phyloP scores from a whole-genome alignment of 2,888 invertebrate genomes.

The Leptopilina drosophilae region DNA sequence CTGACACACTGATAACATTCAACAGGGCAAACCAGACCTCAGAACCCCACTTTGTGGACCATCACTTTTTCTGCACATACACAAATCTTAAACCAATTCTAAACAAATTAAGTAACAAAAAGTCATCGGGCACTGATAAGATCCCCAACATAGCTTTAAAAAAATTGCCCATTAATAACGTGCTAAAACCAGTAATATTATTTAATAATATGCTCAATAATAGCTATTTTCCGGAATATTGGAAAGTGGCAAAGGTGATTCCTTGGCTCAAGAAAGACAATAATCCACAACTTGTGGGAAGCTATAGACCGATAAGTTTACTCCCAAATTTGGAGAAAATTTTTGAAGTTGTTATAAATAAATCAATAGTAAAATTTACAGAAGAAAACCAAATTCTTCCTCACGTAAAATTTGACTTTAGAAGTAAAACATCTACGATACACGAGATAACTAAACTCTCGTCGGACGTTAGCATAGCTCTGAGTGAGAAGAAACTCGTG shows the following conservation, averaged over 20 bases:
- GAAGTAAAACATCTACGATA: neutral
- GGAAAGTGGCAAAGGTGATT: slow-evolving; percentile 35
- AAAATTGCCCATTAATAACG: neutral
- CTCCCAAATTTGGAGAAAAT: slow-evolving; percentile 28
- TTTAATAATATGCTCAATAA: slow-evolving; percentile 36
- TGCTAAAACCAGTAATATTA: neutral
- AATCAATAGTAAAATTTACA: neutral
- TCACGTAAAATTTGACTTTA: slow-evolving; percentile 20
- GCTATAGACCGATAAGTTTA: slow-evolving; percentile 17
- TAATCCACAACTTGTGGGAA: neutral
- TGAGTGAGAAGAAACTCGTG: neutral
- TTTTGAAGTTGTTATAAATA: slow-evolving; percentile 29
- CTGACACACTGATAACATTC: neutral
- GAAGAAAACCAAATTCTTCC: slow-evolving; percentile 27
- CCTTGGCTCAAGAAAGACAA: slow-evolving; percentile 25
- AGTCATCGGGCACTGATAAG: neutral
- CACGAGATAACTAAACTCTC: slow-evolving; percentile 22
- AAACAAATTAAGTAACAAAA: neutral
- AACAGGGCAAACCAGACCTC: neutral
- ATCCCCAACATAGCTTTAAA: slow-evolving; percentile 25
- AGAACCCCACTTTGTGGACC: neutral
- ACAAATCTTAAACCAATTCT: neutral
- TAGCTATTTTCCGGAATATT: neutral
- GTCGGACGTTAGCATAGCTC: neutral
- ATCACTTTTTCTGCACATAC: neutral